These are phyloP conservation scores for Girardia tigrina DNA, from an alignment of 2,888 invertebrate species.

Conservation along the genomic window DNA sequence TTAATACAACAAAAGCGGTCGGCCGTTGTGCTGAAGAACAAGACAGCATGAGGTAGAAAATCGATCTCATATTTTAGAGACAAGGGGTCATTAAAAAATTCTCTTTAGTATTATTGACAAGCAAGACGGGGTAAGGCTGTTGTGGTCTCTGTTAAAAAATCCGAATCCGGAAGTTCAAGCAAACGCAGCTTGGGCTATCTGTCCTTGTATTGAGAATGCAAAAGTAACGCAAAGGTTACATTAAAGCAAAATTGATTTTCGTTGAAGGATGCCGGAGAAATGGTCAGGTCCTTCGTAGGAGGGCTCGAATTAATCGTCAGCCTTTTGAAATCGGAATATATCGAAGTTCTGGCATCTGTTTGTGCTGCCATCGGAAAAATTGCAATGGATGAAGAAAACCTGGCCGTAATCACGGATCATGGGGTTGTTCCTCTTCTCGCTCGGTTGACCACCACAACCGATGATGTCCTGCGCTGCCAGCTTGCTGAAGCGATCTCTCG, in stretches of 20 bases:
- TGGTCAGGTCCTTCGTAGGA: slow-evolving; percentile 83
- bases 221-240: slow-evolving; percentile 51
- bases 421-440: slow-evolving; percentile 69
- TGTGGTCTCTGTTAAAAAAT: slow-evolving; percentile 84
- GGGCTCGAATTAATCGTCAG: slow-evolving; percentile 78
- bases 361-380: slow-evolving; percentile 76
- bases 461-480: slow-evolving; percentile 47
- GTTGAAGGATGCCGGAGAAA: slow-evolving; percentile 72
- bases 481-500: slow-evolving; percentile 75
- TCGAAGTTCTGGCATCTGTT: slow-evolving; percentile 68
- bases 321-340: slow-evolving; percentile 66
- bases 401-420: slow-evolving; percentile 83
- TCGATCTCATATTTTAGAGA: too few species aligned
- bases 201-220: slow-evolving; percentile 76
- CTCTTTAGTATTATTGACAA: slow-evolving; percentile 68
- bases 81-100: too few species aligned
- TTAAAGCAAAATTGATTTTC: background rate
- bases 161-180: slow-evolving; percentile 68
- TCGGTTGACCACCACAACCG: slow-evolving; percentile 58
- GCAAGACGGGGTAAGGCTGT: slow-evolving; percentile 71
- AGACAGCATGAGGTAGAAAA: slow-evolving; percentile 53
- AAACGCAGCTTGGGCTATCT: slow-evolving; percentile 76
- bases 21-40: slow-evolving; percentile 51
- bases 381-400: slow-evolving; percentile 74
- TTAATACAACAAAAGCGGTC: slow-evolving; percentile 51